Evolutionary conservation across 2,113 vertebrate genomes (phyloP).

Genomic region (Carassius carassius): DNA sequence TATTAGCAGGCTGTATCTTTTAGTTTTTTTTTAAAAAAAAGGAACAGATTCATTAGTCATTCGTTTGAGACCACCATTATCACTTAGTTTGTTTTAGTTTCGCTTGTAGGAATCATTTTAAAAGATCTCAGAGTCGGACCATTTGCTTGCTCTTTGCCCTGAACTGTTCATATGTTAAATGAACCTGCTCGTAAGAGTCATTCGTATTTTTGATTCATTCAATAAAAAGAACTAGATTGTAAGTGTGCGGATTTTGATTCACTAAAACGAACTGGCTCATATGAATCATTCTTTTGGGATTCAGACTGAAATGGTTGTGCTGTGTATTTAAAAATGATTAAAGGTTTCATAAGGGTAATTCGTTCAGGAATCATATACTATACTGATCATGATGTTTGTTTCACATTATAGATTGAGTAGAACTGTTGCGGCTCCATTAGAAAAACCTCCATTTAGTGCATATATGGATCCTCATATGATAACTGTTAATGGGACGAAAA

Average conservation of each 20-base stretch:
- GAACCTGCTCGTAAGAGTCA: background rate
- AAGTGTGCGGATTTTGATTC: background rate
- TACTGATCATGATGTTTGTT: too few relatives aligned
- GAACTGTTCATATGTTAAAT: background rate
- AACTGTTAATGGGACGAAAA: too few relatives aligned
- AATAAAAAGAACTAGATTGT: background rate
- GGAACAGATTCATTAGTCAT: background rate
- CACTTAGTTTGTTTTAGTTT: too few relatives aligned
- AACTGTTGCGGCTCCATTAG: too few relatives aligned
- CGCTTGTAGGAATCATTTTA: background rate
- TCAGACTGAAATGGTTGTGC: too few relatives aligned
- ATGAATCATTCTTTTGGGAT: background rate
- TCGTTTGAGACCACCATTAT: background rate
- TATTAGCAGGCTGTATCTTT: background rate
- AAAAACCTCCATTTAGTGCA: background rate
- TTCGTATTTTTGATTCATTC: background rate
- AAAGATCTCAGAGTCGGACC: background rate
- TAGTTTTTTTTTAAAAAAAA: too few relatives aligned
- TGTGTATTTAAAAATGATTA: too few relatives aligned
- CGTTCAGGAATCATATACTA: too few relatives aligned
- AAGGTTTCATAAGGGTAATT: too few relatives aligned
- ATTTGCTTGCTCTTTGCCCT: background rate
- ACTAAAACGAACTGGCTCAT: background rate
- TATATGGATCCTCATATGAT: too few relatives aligned
- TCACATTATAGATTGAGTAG: background rate